Conservation (phyloP, 2,797 vertebrate genomes). For the Gadopsis bispinosus region DNA sequence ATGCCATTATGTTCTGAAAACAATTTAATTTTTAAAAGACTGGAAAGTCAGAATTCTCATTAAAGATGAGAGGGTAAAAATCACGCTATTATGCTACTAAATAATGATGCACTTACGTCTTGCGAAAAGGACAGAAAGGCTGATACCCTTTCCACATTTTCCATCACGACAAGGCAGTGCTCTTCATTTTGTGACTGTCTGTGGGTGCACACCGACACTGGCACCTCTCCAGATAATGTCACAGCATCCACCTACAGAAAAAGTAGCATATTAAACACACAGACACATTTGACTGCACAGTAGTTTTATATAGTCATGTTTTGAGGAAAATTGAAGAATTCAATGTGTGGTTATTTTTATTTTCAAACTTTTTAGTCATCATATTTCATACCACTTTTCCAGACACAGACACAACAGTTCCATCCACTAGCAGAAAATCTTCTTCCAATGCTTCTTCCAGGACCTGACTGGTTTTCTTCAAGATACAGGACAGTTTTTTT, state of each 20-base stretch:
- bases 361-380: neutral
- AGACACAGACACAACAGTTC: constrained; percentile 78
- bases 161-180: constrained; percentile 85
- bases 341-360: neutral
- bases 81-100: neutral
- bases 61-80: neutral
- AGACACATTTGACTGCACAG: neutral
- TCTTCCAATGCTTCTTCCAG: constrained; percentile 85
- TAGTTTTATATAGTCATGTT: neutral
- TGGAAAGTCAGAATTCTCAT: neutral
- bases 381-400: constrained; percentile 91
- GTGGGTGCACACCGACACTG: constrained; percentile 87
- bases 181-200: constrained; percentile 71
- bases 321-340: neutral
- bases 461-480: constrained; percentile 85
- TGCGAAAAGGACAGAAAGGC: constrained; percentile 86
- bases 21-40: neutral
- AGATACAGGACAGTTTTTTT: constrained; percentile 83
- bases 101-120: constrained; percentile 81
- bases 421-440: constrained; percentile 81
- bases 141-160: constrained; percentile 89
- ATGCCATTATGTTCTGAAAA: neutral
- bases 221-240: constrained; percentile 83
- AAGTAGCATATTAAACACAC: constrained; percentile 6
- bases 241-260: constrained; percentile 85